Evolutionary conservation across 1,140 invertebrate species (phyloP), one percentile per base, ranked within the genome.

Genomic region (Zaprionus gabonicus): DNA sequence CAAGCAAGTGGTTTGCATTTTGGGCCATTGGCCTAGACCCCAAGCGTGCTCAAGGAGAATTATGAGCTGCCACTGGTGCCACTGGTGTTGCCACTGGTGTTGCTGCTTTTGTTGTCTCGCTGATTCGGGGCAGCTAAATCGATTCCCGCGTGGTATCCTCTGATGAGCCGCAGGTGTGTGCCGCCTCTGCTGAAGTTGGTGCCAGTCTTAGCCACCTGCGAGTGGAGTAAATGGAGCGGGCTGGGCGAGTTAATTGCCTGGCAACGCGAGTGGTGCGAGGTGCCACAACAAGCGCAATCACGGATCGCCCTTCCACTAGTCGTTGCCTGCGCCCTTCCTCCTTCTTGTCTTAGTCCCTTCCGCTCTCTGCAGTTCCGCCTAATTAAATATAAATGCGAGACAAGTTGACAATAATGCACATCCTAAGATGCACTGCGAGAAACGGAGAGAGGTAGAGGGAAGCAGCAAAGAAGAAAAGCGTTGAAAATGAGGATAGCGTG

Each of bases 1-100:
- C 84, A 88, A 90, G 84, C 84, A 88, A 88, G 84, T 88, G 84
- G 84, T 88, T 88, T 86, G 71, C 60, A 59, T 78, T 62, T 66
- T 57, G 62, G 71, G 66, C 75, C 77, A 62, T 80, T 60, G 75
- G 36, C 78, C 65, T 63, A 71, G 56, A 60, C 69, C 59, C 64
- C 66, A 83, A 46, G 67, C 76, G 80, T 70, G 71, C 62, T 58
- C 53, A 56, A 66, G 55, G 36, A 28, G 44, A 80, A 76, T 65
- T 66, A 72, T 62, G 49, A 71, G 75, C 62, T 46, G 41, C n/a
- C 6, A 7, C 41, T n/a, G n/a, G 6, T 44, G 41, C n/a, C 17
- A 17, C n/a, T 46, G n/a, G 2, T 44, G n/a, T n/a, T 46, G 38
- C 38, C 23, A 20, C 20, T 20, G 20, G 20, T 41, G 4, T 1